A percentile compares a stretch with the other conserved stretches of the same genome.
These are phyloP conservation scores for Microchirus variegatus DNA, from an alignment of 2,797 vertebrate genomes.

Conservation along the genomic window DNA sequence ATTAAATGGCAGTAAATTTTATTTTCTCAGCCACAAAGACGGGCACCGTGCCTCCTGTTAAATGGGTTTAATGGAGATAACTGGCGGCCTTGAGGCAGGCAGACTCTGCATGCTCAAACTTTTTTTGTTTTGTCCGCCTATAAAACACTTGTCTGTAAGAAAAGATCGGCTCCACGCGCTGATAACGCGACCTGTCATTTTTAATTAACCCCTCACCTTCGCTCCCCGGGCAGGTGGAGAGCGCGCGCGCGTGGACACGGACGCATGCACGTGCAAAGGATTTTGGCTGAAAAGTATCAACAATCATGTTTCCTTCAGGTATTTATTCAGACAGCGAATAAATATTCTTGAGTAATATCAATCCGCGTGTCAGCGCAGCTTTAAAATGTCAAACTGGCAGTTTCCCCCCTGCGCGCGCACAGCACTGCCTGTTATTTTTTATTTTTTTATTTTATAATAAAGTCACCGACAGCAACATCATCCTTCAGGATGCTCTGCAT, in stretches of 20 bases:
- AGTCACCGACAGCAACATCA: constrained; percentile 26
- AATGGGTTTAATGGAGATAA: constrained; percentile 24
- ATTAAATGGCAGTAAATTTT: constrained; percentile 29
- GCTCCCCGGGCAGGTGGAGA: constrained; percentile 28
- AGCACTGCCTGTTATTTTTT: no score
- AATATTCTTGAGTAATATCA: background rate
- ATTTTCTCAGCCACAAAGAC: constrained; percentile 21
- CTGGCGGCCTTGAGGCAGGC: constrained; percentile 42
- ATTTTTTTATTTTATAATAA: constrained; percentile 22
- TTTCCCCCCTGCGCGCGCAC: no score
- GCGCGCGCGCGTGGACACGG: constrained; percentile 3
- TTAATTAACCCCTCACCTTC: constrained; percentile 72
- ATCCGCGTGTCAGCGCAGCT: no score
- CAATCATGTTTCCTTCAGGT: constrained; percentile 12
- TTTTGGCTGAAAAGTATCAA: constrained; percentile 7
- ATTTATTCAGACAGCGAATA: constrained; percentile 5
- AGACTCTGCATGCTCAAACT: constrained; percentile 29
- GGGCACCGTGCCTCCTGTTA: constrained; percentile 25
- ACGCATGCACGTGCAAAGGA: constrained; percentile 14
- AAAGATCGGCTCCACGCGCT: constrained; percentile 21
- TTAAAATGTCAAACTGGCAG: no score
- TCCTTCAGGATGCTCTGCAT: constrained; percentile 18
- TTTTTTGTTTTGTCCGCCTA: constrained; percentile 20
- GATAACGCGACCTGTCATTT: constrained; percentile 63
- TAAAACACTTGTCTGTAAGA: constrained; percentile 44